Base-by-base conservation (phyloP, 2,888 invertebrate genomes). In the Cactoblastis cactorum region DNA sequence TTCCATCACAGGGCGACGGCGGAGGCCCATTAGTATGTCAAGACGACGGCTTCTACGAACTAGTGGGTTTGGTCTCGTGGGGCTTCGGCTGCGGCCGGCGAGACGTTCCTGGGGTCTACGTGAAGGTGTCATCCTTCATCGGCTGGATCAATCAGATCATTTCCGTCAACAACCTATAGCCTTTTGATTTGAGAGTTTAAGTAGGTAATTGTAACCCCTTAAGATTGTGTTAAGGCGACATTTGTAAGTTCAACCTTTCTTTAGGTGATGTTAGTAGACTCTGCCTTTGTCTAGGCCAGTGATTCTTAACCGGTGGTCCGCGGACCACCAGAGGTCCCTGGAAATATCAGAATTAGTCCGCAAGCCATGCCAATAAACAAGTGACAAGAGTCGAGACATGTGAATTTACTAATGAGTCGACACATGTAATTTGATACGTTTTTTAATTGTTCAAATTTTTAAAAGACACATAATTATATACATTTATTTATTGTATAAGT, bases 61-160 rank as follows among this genome's bases (percentile, higher is more conserved):
- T 98, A 58, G 97, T 96, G 38, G 98, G 98, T 0, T 90, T 98
- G 9, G 98, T 98, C 0, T 97, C 97, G 1, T 98, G 98, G 97
- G 98, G 97, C 65, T 97, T 96, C 76, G 96, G 96, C 59, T 97
- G 97, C 78, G 97, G 97, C n/a, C 91, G 97, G 38, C 92, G 94
- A 55, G 96, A 97, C 82, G 98, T 97, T 50, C 98, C 98, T 24
- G 98, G 97, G n/a, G 98, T 98, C 55, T 98, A 98, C 80, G 97
- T 98, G 22, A 97, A 97, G 89, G 97, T 98, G 8, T 97, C 97
- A 2, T 94, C 97, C 38, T 98, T 97, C 86, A 96, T 97, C 67
- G 96, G 97, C 59, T 98, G 98, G 98, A 98, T 98, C 76, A 97
- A 97, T 91, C 97, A 97, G 91, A 97, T 97, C 66, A 97, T 97